These are phyloP conservation scores for Acropternis orthonyx DNA, from an alignment of 2,797 vertebrate species.

Conservation along the genomic window DNA sequence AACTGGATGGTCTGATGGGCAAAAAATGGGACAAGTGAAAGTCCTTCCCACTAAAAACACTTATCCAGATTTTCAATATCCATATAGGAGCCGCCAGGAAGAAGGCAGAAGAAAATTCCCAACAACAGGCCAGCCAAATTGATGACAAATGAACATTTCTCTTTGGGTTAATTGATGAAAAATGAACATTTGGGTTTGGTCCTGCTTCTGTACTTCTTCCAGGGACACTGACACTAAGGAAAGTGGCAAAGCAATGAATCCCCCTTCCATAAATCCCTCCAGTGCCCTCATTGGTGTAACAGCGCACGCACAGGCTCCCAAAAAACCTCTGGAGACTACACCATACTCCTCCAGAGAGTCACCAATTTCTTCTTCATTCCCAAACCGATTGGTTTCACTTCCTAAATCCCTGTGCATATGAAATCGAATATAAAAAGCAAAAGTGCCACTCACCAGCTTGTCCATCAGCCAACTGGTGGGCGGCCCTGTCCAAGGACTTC, in stretches of 20 bases:
- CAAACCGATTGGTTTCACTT: background rate
- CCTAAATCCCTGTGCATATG: background rate
- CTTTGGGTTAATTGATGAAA: background rate
- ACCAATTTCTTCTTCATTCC: background rate
- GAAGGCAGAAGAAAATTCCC: background rate
- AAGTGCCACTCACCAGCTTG: conserved; percentile 76
- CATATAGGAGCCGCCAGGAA: background rate
- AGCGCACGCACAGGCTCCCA: background rate
- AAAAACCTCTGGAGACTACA: background rate
- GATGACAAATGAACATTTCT: background rate
- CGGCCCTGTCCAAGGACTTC: conserved; percentile 85
- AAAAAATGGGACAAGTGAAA: background rate
- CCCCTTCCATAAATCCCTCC: background rate
- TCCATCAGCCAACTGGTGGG: conserved; percentile 73
- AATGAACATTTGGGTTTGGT: background rate
- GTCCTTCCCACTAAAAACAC: background rate
- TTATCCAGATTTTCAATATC: background rate
- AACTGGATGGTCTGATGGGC: background rate
- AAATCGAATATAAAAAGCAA: background rate
- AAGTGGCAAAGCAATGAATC: background rate
- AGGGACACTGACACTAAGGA: background rate
- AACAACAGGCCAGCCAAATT: background rate
- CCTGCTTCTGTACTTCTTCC: background rate
- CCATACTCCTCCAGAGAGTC: background rate
- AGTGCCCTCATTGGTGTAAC: fast-evolving